Base-by-base conservation (phyloP, 2,888 invertebrate genomes). In the Gandaritis pyraliata region DNA sequence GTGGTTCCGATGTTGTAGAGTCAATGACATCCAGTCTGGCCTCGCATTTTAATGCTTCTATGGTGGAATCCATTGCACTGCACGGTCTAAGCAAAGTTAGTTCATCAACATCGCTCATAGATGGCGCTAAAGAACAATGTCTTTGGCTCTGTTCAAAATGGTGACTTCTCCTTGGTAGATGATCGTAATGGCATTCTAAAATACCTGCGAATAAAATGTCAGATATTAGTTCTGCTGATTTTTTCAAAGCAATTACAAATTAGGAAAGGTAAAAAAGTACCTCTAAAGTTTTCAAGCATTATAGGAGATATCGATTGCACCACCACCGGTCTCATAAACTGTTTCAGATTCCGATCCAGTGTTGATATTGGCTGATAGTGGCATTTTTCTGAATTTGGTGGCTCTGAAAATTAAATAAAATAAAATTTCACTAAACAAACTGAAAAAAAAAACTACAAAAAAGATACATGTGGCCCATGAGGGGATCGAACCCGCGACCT, bases 401-500 rank as follows among this genome's bases (percentile, higher is more conserved):
- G 93, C 64, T 93, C 93, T 93, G 77, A 51, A 90, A 88, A 66
- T 59, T 6, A 33, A 33, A 45, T 15, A 63, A 70, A 64, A 55
- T 53, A 60, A 70, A 65, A 61, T 50, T 61, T 10, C 45, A 36
- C 15, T n/a, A n/a, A n/a, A n/a, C n/a, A n/a, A n/a, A n/a, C n/a
- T n/a, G n/a, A 43, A 16, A 43, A 49, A 29, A 53, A 57, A 10
- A 39, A 38, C n/a, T n/a, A 11, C 15, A 39, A 62, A 65, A 69
- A 64, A 33, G 0, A 16, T n/a, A n/a, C n/a, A 18, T 4, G 45
- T 94, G 94, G 94, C 94, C 94, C 94, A 94, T 94, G 94, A 93
- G 94, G 94, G 94, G 94, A 94, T 94, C 94, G 94, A 94, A 94
- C 94, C 94, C 94, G 93, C 94, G 94, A 94, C 94, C 94, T 94